These are phyloP conservation scores for Chiroxiphia lanceolata DNA, from an alignment of 2,797 vertebrate genomes.

Conservation along the genomic window DNA sequence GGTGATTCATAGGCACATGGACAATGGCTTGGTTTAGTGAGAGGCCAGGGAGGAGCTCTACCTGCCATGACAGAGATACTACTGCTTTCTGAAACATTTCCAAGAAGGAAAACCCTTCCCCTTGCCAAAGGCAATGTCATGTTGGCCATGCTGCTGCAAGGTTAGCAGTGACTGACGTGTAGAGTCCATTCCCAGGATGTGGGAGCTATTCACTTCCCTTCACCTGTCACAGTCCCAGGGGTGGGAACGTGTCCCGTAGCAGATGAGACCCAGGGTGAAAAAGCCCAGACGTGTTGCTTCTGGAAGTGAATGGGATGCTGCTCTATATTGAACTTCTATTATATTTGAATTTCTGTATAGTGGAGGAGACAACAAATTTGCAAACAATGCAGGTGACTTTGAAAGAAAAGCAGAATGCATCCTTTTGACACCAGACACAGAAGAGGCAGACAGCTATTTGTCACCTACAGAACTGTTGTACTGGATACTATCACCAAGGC, in stretches of 20 bases:
- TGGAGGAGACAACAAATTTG: neutral
- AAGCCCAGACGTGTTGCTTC: neutral
- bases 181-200: neutral
- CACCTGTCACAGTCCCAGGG: neutral
- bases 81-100: slow-evolving; percentile 14
- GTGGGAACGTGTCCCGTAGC: neutral
- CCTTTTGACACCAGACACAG: neutral
- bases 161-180: neutral
- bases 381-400: neutral
- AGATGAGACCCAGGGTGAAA: neutral
- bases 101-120: slow-evolving; percentile 21
- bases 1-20: slow-evolving; percentile 13
- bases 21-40: neutral
- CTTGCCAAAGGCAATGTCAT: neutral
- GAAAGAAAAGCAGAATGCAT: neutral
- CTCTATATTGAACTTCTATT: neutral
- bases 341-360: neutral
- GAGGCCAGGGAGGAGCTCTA: slow-evolving; percentile 32
- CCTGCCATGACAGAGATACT: slow-evolving; percentile 26
- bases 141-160: neutral
- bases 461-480: neutral
- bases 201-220: neutral
- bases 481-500: neutral
- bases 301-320: neutral
- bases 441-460: neutral